These are phyloP conservation scores for Copidosoma floridanum DNA, from an alignment of 1,140 invertebrate genomes.

Conservation along the genomic window DNA sequence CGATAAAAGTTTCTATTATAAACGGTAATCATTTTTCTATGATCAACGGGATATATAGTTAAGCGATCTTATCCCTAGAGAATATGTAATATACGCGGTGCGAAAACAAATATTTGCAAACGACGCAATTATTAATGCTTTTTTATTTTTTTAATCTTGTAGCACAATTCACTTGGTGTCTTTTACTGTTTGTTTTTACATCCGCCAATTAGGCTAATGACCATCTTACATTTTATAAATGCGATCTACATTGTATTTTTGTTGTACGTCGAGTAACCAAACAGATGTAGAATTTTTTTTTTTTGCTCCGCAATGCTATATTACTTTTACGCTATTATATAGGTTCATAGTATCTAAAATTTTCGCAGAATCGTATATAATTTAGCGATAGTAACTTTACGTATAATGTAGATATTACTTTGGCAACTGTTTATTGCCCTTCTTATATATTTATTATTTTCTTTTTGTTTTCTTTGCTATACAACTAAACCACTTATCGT, in stretches of 20 bases:
- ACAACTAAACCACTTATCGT: constrained; percentile 8
- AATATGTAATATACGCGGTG: too few relatives aligned
- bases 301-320: neutral
- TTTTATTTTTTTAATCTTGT: too few relatives aligned
- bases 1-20: constrained; percentile 9
- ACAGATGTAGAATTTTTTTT: neutral
- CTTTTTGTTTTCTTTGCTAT: neutral
- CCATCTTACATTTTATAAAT: too few relatives aligned
- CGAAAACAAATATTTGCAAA: too few relatives aligned
- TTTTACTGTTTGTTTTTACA: too few relatives aligned
- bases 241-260: neutral
- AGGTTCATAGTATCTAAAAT: constrained; percentile 7
- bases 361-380: constrained; percentile 3
- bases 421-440: constrained; percentile 25
- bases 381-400: constrained; percentile 20
- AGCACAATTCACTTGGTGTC: too few relatives aligned
- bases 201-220: too few relatives aligned
- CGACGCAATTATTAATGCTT: too few relatives aligned
- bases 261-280: constrained; percentile 1
- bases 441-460: too few relatives aligned
- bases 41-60: constrained; percentile 6
- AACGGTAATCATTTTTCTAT: constrained; percentile 20
- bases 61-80: too few relatives aligned
- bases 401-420: constrained; percentile 18
- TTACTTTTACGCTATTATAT: neutral